Evolutionary conservation across 2,113 vertebrate genomes (phyloP), one percentile per base, ranked within the genome.

Genomic region (Sakesphorus luctuosus): DNA sequence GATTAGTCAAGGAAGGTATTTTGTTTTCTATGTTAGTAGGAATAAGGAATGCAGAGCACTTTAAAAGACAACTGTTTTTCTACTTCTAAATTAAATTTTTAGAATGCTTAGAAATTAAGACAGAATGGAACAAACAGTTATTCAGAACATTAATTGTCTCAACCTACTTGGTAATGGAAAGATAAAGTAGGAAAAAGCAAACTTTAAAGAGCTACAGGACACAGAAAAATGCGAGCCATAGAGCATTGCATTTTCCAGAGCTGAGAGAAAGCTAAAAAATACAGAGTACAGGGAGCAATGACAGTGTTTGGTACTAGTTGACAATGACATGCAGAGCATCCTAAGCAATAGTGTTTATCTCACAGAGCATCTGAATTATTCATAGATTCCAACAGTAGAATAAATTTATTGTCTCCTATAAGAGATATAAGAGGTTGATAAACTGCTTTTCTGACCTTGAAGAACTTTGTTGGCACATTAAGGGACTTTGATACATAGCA

Each of bases 401-500:
- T 98, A 98, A 97, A 98, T 98, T 98, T 98, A 98, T 97, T 97
- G 97, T 93, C 96, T 97, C 85, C 96, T 98, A 33, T 97, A 98
- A 97, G 97, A 96, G 96, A 98, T 98, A 97, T 97, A 98, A 98
- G 94, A 97, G 89, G 94, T 98, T 98, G 98, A 98, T 98, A 98
- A 98, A 98, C 96, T 97, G 97, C 97, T 97, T 97, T 97, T 94
- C 97, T 98, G 98, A 98, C 98, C 98, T 98, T 98, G 98, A 88
- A 97, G 98, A 98, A 97, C 98, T 98, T 98, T 97, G 97, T 97
- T 97, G 98, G 97, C 96, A 96, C 93, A 98, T 98, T 98, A 97
- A 97, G 87, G 96, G 97, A 97, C 97, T 98, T 96, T 98, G 98
- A 98, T 98, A 98, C 98, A 98, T 97, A 91, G 97, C 87, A 80